These are phyloP conservation scores for Azemiops feae DNA, from an alignment of 2,113 vertebrate species.

Conservation along the genomic window DNA sequence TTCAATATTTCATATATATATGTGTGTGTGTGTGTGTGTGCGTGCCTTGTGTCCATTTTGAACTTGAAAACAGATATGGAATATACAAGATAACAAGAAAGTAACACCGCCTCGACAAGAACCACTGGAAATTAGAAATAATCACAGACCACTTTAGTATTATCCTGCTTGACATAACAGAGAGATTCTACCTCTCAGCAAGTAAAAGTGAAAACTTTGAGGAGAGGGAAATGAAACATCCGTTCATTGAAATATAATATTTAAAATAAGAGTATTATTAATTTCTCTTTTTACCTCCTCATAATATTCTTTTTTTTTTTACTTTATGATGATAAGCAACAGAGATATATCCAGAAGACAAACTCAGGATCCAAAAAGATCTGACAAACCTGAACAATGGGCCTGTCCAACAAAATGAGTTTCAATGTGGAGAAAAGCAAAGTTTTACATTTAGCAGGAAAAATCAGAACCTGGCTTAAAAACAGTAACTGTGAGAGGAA, in stretches of 20 bases:
- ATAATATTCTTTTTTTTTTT: too few species aligned
- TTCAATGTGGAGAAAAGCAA: too few species aligned
- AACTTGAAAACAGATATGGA: slow-evolving; percentile 21
- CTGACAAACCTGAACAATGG: too few species aligned
- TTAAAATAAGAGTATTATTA: background rate
- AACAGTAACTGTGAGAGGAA: too few species aligned
- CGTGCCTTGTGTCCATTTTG: background rate
- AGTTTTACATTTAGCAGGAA: too few species aligned
- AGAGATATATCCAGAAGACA: too few species aligned
- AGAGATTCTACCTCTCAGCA: background rate
- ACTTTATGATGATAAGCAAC: too few species aligned
- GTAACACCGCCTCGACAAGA: background rate
- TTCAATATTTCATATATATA: slow-evolving; percentile 7
- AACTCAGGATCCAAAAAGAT: too few species aligned
- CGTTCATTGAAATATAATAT: background rate
- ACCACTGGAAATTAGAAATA: background rate
- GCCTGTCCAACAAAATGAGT: too few species aligned
- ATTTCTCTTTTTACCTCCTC: too few species aligned
- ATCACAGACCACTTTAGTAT: background rate
- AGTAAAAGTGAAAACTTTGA: background rate
- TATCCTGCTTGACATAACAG: background rate
- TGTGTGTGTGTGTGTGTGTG: too few species aligned
- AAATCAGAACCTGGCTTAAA: too few species aligned
- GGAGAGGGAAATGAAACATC: background rate
- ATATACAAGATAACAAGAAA: slow-evolving; percentile 6